These are phyloP conservation scores for Syngnathus floridae DNA, from an alignment of 2,113 vertebrate species.

Conservation along the genomic window DNA sequence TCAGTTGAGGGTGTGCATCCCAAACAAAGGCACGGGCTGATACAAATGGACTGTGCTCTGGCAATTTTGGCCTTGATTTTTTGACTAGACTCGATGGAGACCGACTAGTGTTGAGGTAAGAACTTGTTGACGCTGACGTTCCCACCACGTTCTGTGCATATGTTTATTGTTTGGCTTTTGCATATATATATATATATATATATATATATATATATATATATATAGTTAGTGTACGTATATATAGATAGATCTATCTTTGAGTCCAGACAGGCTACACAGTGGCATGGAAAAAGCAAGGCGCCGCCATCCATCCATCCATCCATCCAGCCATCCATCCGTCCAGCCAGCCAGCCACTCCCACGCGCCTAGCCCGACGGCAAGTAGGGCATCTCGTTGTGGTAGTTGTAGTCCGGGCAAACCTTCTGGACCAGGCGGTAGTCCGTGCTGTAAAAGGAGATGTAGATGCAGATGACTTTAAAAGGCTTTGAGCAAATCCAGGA, in stretches of 20 bases:
- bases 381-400: slow-evolving; percentile 86
- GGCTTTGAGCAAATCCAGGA: slow-evolving; percentile 97
- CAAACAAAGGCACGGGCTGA: slow-evolving; percentile 1
- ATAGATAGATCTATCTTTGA: slow-evolving; percentile 29
- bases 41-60: neutral
- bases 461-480: slow-evolving; percentile 94
- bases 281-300: slow-evolving; percentile 9
- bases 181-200: slow-evolving; percentile 67
- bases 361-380: slow-evolving; percentile 83
- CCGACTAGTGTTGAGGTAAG: slow-evolving; percentile 54
- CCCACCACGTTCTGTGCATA: slow-evolving; percentile 53
- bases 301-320: too few relatives aligned
- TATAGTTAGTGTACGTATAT: too few relatives aligned
- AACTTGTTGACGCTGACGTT: slow-evolving; percentile 41
- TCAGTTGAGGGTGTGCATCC: neutral
- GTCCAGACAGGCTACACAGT: slow-evolving; percentile 53
- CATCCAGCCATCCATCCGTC: too few relatives aligned
- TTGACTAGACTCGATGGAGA: slow-evolving; percentile 33
- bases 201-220: slow-evolving; percentile 17
- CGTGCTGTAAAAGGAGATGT: slow-evolving; percentile 95
- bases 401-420: slow-evolving; percentile 95
- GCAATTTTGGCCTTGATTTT: neutral
- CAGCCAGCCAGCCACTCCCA: too few relatives aligned
- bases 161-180: slow-evolving; percentile 50
- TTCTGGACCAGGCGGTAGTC: slow-evolving; percentile 97